Evolutionary conservation across 2,797 vertebrate species (phyloP).

Genomic region (Zonotrichia albicollis): DNA sequence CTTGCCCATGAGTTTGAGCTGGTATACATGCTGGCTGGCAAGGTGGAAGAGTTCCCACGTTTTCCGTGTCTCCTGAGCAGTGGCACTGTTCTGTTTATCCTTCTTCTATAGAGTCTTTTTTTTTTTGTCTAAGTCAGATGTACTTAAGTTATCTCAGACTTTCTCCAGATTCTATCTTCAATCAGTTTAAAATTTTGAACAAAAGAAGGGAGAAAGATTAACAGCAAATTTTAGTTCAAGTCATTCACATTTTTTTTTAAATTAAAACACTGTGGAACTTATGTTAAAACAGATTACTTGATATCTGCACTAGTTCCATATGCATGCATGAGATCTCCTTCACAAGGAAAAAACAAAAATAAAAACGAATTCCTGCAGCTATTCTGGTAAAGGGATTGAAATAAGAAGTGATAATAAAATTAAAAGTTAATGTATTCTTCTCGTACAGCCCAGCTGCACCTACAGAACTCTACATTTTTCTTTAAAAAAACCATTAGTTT

Average conservation of each 20-base stretch:
- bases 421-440: accelerated
- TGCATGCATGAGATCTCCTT: neutral
- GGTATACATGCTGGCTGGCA: neutral
- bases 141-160: neutral
- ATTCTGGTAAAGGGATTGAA: neutral
- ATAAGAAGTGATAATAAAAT: neutral
- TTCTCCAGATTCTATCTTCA: neutral
- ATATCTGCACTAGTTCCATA: neutral
- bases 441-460: neutral
- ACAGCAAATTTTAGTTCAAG: neutral
- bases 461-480: accelerated
- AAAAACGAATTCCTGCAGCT: neutral
- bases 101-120: neutral
- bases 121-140: neutral
- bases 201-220: neutral
- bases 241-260: accelerated
- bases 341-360: neutral
- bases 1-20: neutral
- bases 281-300: neutral
- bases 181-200: neutral
- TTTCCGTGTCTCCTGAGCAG: neutral
- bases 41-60: accelerated
- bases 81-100: too few relatives aligned
- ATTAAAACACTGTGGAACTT: neutral
- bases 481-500: too few relatives aligned